Percentiles rank a stretch among this genome's conserved stretches.
Evolutionary conservation across 2,888 invertebrate genomes (phyloP).

Genomic region (Drosophila nr. medialis): DNA sequence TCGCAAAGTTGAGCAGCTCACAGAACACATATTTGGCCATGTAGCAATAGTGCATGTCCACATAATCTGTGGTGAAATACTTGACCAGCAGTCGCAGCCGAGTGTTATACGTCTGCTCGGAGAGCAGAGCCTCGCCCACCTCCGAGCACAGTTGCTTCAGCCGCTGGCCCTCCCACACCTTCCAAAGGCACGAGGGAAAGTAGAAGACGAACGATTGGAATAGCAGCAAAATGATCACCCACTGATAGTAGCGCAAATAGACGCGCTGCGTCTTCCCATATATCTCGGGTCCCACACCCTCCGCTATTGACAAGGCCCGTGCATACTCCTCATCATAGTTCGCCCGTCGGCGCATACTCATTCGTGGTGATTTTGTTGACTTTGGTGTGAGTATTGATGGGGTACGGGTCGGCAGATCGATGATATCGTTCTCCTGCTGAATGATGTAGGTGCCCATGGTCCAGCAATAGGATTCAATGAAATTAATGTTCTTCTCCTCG

Average conservation of each 20-base stretch:
- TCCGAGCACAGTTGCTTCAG: slow-evolving; percentile 82
- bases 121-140: slow-evolving; percentile 77
- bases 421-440: slow-evolving; percentile 35
- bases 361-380: background rate
- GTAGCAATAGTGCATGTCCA: slow-evolving; percentile 85
- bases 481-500: slow-evolving; percentile 86
- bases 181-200: slow-evolving; percentile 83
- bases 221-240: slow-evolving; percentile 83
- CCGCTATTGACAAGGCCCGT: slow-evolving; percentile 62
- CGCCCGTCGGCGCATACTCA: slow-evolving; percentile 28
- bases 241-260: slow-evolving; percentile 84
- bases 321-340: slow-evolving; percentile 64
- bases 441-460: slow-evolving; percentile 90
- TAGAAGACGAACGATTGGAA: slow-evolving; percentile 82
- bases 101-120: slow-evolving; percentile 77
- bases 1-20: slow-evolving; percentile 90
- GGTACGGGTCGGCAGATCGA: background rate
- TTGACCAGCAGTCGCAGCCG: slow-evolving; percentile 74
- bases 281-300: slow-evolving; percentile 75
- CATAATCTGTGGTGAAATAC: slow-evolving; percentile 81
- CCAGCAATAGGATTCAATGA: slow-evolving; percentile 92
- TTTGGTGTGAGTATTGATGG: background rate
- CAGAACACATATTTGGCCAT: slow-evolving; percentile 89
- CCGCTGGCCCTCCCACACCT: slow-evolving; percentile 85
- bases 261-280: slow-evolving; percentile 70